Conservation (phyloP, 2,797 vertebrate genomes). For the Malurus splendens region DNA sequence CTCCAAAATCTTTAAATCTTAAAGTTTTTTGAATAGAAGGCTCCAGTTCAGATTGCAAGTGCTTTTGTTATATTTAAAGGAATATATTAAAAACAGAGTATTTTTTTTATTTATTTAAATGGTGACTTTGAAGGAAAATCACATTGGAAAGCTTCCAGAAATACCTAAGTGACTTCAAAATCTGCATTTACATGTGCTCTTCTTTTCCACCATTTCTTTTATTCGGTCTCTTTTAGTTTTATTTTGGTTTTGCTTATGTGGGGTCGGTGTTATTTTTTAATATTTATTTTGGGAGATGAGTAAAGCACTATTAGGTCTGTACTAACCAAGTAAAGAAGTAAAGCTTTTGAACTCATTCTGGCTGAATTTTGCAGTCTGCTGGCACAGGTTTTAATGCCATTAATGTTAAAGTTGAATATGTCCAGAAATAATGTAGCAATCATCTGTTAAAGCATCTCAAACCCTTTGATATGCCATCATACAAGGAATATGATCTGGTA, state of each 20-base stretch:
- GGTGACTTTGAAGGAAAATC: background rate
- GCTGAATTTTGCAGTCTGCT: background rate
- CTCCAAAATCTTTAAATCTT: background rate
- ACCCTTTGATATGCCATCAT: background rate
- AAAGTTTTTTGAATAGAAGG: background rate
- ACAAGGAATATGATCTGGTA: background rate
- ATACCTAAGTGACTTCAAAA: background rate
- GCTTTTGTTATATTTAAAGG: background rate
- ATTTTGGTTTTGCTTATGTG: background rate
- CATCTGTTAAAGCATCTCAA: background rate
- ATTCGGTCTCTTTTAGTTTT: background rate
- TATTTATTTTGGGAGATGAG: background rate
- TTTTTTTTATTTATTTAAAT: background rate
- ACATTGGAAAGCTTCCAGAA: background rate
- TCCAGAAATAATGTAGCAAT: background rate
- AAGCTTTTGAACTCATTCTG: background rate
- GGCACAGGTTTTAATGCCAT: background rate
- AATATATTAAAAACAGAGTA: background rate
- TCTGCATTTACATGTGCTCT: accelerated
- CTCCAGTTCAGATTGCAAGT: background rate
- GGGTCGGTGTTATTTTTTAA: background rate
- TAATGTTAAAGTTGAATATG: background rate
- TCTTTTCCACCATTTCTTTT: background rate
- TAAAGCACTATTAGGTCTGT: background rate
- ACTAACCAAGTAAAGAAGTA: background rate